These are phyloP conservation scores for Mormoops blainvillei DNA, from an alignment of 2,113 vertebrate genomes.

Conservation along the genomic window DNA sequence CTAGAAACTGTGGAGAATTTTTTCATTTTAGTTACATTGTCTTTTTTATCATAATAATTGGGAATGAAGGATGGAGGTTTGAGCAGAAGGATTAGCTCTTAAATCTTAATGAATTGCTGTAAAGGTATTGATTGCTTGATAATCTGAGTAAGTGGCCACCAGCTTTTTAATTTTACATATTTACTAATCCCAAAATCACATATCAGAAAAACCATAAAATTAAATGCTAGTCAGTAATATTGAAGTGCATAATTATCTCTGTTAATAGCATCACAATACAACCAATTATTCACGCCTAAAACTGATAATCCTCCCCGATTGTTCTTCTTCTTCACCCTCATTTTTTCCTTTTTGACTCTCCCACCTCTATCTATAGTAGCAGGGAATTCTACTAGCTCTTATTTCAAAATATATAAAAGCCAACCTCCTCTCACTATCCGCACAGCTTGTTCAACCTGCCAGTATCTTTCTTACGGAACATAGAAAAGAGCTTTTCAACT, in stretches of 20 bases:
- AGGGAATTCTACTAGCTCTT: background rate
- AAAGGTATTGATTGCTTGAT: background rate
- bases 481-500: background rate
- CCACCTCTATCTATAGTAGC: background rate
- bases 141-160: background rate
- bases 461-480: background rate
- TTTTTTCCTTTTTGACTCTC: background rate
- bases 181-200: background rate
- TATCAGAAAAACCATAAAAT: background rate
- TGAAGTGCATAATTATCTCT: background rate
- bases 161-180: background rate
- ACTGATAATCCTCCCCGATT: background rate
- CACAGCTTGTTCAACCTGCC: background rate
- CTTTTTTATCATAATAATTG: background rate
- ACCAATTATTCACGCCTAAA: background rate
- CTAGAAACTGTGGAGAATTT: background rate
- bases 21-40: background rate
- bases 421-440: background rate
- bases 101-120: background rate
- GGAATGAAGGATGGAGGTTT: background rate
- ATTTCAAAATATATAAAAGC: background rate
- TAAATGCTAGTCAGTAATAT: background rate
- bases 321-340: background rate
- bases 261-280: background rate
- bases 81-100: background rate